These are phyloP conservation scores for Tapera naevia DNA, from an alignment of 2,797 vertebrate species.

Conservation along the genomic window DNA sequence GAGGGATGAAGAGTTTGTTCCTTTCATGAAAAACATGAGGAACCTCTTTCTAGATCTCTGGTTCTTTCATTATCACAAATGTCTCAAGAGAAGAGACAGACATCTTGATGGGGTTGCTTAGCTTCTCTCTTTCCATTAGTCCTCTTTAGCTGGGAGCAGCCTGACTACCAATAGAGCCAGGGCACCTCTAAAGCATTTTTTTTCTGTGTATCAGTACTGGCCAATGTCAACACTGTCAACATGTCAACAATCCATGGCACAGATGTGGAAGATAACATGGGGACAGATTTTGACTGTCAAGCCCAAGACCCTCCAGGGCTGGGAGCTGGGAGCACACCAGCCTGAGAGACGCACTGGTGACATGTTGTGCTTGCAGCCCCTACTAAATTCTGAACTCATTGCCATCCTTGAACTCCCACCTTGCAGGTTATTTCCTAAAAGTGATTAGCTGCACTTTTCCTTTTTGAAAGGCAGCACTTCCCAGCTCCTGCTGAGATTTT, in stretches of 20 bases:
- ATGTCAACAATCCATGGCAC: neutral
- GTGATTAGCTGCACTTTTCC: neutral
- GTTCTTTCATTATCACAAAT: neutral
- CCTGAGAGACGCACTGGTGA: rapidly evolving
- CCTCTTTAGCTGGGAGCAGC: neutral
- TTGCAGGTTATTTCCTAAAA: conserved; percentile 6
- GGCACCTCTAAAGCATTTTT: neutral
- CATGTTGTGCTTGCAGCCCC: neutral
- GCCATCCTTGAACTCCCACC: neutral
- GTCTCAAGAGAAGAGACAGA: neutral
- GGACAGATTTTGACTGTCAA: conserved; percentile 2
- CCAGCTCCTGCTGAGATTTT: neutral
- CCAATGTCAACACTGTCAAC: conserved; percentile 29
- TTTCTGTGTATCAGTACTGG: neutral
- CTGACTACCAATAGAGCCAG: neutral
- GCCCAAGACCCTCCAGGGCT: neutral
- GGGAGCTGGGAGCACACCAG: neutral
- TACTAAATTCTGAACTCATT: neutral
- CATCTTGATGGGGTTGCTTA: neutral
- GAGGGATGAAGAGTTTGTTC: neutral
- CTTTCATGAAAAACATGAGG: neutral
- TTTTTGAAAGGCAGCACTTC: conserved; percentile 3
- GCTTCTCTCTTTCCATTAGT: neutral
- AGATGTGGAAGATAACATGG: neutral
- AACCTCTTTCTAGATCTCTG: neutral